A percentile compares a stretch with the other conserved stretches of the same genome.
These are phyloP conservation scores for Gadus macrocephalus DNA, from an alignment of 2,113 vertebrate genomes.

Conservation along the genomic window DNA sequence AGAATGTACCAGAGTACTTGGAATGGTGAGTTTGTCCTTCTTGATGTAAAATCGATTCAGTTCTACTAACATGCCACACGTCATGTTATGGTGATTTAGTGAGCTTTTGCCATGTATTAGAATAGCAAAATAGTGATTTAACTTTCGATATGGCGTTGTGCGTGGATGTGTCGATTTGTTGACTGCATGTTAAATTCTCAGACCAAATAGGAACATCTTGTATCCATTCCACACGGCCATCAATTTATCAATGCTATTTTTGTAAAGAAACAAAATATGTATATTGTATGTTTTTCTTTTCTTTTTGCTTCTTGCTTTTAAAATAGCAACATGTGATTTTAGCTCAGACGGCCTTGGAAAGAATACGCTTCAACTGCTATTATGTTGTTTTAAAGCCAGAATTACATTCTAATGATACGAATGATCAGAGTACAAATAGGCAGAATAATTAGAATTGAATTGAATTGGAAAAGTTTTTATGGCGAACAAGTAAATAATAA, in stretches of 20 bases:
- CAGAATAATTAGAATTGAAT: no score
- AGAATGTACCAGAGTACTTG: background rate
- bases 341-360: conserved; percentile 39
- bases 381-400: conserved; percentile 11
- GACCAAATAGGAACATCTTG: background rate
- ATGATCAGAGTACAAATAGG: conserved; percentile 54
- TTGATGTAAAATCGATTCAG: no score
- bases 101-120: no score
- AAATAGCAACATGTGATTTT: conserved; percentile 22
- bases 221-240: background rate
- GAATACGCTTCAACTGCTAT: conserved; percentile 35
- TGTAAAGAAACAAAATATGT: background rate
- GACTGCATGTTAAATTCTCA: background rate
- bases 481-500: no score
- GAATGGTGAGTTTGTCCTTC: background rate
- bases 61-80: no score
- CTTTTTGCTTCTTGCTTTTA: background rate
- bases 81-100: no score
- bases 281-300: background rate
- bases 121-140: no score
- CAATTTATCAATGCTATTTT: background rate
- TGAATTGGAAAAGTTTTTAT: no score
- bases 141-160: no score
- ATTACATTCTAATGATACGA: conserved; percentile 32
- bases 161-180: no score